Conservation (phyloP, 2,888 invertebrate genomes). For the Campaea margaritaria region DNA sequence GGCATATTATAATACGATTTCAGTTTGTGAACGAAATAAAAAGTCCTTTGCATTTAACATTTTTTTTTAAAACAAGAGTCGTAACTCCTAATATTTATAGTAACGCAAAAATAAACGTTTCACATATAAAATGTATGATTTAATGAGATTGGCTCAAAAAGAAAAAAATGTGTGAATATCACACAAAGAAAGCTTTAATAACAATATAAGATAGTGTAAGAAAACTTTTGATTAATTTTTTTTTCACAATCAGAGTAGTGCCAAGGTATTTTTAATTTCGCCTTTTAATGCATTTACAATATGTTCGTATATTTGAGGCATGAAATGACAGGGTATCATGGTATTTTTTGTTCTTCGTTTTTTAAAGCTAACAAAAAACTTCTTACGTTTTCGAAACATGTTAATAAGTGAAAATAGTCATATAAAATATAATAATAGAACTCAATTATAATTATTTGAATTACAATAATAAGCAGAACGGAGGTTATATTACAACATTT, state of each 20-base stretch:
- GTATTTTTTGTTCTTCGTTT: constrained; percentile 46
- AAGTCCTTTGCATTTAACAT: no score
- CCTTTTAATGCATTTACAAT: constrained; percentile 66
- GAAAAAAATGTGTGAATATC: constrained; percentile 52
- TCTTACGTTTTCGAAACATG: not conserved
- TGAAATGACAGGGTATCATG: constrained; percentile 81
- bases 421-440: not conserved
- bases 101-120: constrained; percentile 6
- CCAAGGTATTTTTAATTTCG: constrained; percentile 51
- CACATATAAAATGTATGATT: constrained; percentile 31
- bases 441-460: no score
- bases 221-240: constrained; percentile 44
- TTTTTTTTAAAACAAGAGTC: not conserved
- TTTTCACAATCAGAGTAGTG: constrained; percentile 69
- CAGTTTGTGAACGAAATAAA: no score
- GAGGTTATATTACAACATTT: no score
- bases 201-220: constrained; percentile 69
- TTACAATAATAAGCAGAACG: no score
- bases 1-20: no score
- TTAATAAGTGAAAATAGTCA: not conserved
- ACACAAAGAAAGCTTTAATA: constrained; percentile 82
- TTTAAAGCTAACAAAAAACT: constrained; percentile 17
- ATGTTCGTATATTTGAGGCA: constrained; percentile 63
- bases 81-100: not conserved
- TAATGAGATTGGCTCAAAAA: constrained; percentile 45